phyloP scores from a whole-genome alignment of 2,888 invertebrate genomes.

The Scrobipalpa costella region DNA sequence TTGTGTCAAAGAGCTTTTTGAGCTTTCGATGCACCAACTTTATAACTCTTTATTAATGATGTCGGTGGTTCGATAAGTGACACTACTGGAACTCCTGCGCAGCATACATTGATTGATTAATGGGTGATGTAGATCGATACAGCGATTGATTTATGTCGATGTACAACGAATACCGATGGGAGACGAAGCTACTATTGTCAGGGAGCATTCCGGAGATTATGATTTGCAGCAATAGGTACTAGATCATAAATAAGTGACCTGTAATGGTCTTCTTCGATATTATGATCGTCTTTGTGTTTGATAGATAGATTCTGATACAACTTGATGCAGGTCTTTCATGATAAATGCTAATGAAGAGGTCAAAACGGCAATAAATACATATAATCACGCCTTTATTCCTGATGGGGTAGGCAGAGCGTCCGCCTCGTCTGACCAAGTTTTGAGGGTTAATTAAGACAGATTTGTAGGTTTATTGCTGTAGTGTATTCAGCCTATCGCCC shows the following conservation, averaged over 20 bases:
- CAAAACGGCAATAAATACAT: too few species aligned
- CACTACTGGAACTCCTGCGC: slow-evolving; percentile 48
- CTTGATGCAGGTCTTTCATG: background rate
- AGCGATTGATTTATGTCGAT: slow-evolving; percentile 50
- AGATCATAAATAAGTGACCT: slow-evolving; percentile 4
- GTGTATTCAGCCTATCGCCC: too few species aligned
- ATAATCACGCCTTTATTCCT: too few species aligned
- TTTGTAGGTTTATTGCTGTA: too few species aligned
- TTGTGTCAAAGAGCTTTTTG: too few species aligned
- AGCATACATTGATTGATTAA: slow-evolving; percentile 54
- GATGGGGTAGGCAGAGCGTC: too few species aligned
- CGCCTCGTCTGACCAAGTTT: too few species aligned
- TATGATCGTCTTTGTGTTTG: background rate
- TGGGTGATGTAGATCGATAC: slow-evolving; percentile 48
- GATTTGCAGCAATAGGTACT: slow-evolving; percentile 20
- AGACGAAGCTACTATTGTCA: slow-evolving; percentile 26
- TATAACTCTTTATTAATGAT: slow-evolving; percentile 55
- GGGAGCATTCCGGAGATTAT: slow-evolving; percentile 23
- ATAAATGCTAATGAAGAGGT: background rate
- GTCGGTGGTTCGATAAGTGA: slow-evolving; percentile 59
- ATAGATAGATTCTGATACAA: background rate
- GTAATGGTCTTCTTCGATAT: background rate
- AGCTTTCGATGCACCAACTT: background rate
- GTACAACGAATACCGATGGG: slow-evolving; percentile 14
- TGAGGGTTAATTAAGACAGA: too few species aligned